Conservation (phyloP, 2,888 invertebrate genomes). For the Noctua fimbriata region DNA sequence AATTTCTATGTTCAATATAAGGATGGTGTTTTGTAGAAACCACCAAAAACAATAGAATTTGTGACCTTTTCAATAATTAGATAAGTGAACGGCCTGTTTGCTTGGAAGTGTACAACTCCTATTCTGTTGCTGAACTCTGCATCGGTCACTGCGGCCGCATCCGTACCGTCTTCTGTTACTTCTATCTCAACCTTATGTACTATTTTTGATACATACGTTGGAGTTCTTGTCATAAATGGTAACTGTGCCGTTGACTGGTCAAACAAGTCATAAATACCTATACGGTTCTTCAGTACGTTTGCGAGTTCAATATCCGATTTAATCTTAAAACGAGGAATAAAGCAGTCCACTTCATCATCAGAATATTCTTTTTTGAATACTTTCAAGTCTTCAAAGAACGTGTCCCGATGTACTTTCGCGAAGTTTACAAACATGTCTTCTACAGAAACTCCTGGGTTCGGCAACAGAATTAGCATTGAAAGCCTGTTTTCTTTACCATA, state of each 20-base stretch:
- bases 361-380: slow-evolving; percentile 86
- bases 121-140: slow-evolving; percentile 88
- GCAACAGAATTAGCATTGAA: slow-evolving; percentile 92
- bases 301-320: slow-evolving; percentile 90
- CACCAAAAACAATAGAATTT: slow-evolving; percentile 86
- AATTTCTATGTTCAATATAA: slow-evolving; percentile 72
- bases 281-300: slow-evolving; percentile 81
- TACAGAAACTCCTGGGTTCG: slow-evolving; percentile 81
- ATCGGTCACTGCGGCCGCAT: slow-evolving; percentile 91
- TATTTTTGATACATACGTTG: slow-evolving; percentile 90
- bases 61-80: slow-evolving; percentile 92
- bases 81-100: slow-evolving; percentile 92
- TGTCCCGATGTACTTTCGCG: slow-evolving; percentile 82
- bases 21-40: slow-evolving; percentile 81
- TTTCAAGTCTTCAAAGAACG: slow-evolving; percentile 88
- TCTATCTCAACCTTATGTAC: too few relatives aligned
- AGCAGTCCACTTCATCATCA: slow-evolving; percentile 92
- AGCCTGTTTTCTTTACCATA: slow-evolving; percentile 90
- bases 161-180: slow-evolving; percentile 78
- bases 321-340: slow-evolving; percentile 91
- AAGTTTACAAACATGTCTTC: slow-evolving; percentile 89
- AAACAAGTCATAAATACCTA: slow-evolving; percentile 90
- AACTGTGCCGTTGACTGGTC: slow-evolving; percentile 78
- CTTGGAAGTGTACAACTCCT: slow-evolving; percentile 90
- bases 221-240: slow-evolving; percentile 86